Percentiles rank a stretch among this genome's conserved stretches.
Evolutionary conservation across 2,888 invertebrate genomes (phyloP).

Genomic region (Synanthedon andrenaeformis): DNA sequence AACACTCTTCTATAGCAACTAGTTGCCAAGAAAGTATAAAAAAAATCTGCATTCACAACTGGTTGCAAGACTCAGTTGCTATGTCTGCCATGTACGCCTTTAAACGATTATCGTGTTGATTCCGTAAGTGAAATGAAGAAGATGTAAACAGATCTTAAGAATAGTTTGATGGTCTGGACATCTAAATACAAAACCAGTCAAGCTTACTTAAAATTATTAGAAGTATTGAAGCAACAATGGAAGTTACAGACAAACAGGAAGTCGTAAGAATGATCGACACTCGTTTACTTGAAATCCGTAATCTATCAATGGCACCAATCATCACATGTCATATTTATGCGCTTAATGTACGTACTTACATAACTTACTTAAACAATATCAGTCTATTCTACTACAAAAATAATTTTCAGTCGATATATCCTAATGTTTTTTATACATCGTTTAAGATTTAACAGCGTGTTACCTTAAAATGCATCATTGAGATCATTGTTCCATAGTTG

Average conservation of each 20-base stretch:
- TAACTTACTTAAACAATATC: conserved; percentile 52
- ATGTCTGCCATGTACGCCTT: no score
- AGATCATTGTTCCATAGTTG: conserved; percentile 39
- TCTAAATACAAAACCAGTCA: neutral
- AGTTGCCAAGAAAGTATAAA: no score
- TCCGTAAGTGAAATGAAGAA: no score
- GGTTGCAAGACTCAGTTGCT: no score
- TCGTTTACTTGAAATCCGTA: conserved; percentile 50
- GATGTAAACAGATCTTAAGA: no score
- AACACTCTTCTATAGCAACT: no score
- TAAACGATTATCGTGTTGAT: no score
- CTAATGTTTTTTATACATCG: conserved; percentile 48
- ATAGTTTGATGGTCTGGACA: neutral
- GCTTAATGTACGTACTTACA: conserved; percentile 32
- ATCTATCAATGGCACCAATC: conserved; percentile 69
- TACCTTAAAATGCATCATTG: conserved; percentile 50
- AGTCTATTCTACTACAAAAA: conserved; percentile 71
- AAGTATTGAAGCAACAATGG: conserved; percentile 49
- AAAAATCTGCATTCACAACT: no score
- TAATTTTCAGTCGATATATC: conserved; percentile 68
- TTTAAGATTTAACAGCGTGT: conserved; percentile 31
- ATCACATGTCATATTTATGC: conserved; percentile 65
- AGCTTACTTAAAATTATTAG: neutral
- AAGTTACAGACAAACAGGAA: conserved; percentile 51
- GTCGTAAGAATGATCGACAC: conserved; percentile 41